Base-by-base conservation (phyloP, 2,797 vertebrate genomes). In the Bradypodion pumilum region DNA sequence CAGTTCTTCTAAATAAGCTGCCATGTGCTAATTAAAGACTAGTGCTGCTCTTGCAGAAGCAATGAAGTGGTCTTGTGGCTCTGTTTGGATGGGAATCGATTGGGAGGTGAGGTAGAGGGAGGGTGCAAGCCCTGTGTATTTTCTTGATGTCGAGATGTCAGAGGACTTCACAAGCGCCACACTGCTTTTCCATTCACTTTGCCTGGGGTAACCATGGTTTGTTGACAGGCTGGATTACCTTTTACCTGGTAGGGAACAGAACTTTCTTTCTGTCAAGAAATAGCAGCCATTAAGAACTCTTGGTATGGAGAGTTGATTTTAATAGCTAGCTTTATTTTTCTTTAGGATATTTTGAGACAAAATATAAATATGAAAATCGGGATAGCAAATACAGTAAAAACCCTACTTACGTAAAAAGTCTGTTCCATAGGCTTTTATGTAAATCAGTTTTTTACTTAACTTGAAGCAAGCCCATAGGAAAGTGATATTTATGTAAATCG, bases 111-210 rank as follows among this genome's bases (percentile, higher is more conserved):
- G 77, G 40, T 40, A 70, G 69, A 13, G 80, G 76, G n/a, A 40
- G 56, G 7, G 1, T 42, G 56, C 46, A 52, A 87, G 25, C 44
- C n/a, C 0, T 6, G 46, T 37, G 84, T 73, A 29, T 83, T 77
- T 42, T 3, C 74, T 89, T 88, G 72, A n/a, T 90, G n/a, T 62
- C 69, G 1, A 1, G 40, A 49, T 0, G 0, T 84, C 49, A 46
- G 75, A 85, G 72, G 87, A 66, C 49, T 85, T 89, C 80, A 87
- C 72, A 69, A 84, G 15, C 59, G 70, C 63, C 78, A 4, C 0
- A 4, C 62, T 83, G 56, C 76, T 91, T 91, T 91, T n/a, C 35
- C 86, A 86, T 74, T 63, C 69, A 6, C 80, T 81, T 88, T 85
- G 76, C 88, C 80, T 84, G 84, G 72, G 79, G 78, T 86, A 44